Conservation (phyloP, 2,888 invertebrate species). For the Rhopalosiphum nymphaeae region DNA sequence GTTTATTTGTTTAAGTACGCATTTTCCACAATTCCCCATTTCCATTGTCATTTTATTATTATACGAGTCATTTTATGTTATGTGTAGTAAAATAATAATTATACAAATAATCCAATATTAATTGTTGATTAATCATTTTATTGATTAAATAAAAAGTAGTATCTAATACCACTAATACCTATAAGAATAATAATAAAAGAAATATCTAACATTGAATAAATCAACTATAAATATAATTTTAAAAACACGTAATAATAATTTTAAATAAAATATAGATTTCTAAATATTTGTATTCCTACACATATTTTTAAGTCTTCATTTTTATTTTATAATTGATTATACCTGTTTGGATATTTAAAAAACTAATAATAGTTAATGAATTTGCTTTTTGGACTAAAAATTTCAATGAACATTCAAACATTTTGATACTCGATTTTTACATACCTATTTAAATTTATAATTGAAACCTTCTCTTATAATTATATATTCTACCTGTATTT, state of each 20-base stretch:
- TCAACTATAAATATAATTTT: too few species aligned
- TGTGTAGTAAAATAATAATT: neutral
- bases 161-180: too few species aligned
- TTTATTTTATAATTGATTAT: neutral
- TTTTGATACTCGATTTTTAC: neutral
- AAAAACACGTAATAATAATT: too few species aligned
- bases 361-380: neutral
- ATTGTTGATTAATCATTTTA: neutral
- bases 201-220: too few species aligned
- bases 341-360: neutral
- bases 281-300: too few species aligned
- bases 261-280: too few species aligned
- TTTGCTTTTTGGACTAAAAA: neutral
- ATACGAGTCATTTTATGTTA: too few species aligned
- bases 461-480: neutral
- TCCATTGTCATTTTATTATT: neutral
- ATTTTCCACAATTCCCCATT: neutral
- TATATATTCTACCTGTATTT: neutral
- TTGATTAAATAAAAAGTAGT: neutral
- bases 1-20: neutral
- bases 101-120: neutral
- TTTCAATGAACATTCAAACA: neutral
- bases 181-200: too few species aligned
- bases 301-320: too few species aligned
- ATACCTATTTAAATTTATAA: neutral